phyloP scores from a whole-genome alignment of 2,113 vertebrate species.

The Ceratotherium simum region DNA sequence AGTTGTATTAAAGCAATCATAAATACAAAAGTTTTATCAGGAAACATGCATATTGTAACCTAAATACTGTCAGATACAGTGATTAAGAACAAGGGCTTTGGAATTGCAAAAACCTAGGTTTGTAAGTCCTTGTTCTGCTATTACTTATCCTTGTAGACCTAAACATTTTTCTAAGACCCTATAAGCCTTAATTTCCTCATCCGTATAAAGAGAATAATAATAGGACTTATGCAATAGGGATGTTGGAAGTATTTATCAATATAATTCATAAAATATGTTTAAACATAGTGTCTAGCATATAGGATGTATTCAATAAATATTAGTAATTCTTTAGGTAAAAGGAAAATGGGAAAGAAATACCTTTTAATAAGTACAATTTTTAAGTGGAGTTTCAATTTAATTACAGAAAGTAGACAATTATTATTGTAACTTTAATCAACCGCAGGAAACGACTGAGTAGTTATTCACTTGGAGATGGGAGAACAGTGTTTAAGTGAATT shows the following conservation, averaged over 20 bases:
- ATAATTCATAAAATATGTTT: neutral
- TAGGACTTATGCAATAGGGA: neutral
- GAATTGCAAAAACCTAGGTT: neutral
- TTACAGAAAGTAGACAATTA: constrained; percentile 61
- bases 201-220: neutral
- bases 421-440: constrained; percentile 75
- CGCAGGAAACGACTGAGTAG: constrained; percentile 16
- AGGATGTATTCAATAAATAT: constrained; percentile 28
- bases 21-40: neutral
- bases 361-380: neutral
- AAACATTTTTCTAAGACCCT: neutral
- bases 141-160: neutral
- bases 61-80: neutral
- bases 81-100: neutral
- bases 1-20: neutral
- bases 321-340: constrained; percentile 25
- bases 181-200: neutral
- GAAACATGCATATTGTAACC: neutral
- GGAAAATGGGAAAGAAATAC: constrained; percentile 24
- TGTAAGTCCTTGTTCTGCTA: neutral
- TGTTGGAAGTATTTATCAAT: neutral
- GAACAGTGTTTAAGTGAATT: constrained; percentile 69
- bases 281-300: neutral
- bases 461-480: constrained; percentile 53
- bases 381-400: constrained; percentile 55